Percentiles rank a stretch among this genome's conserved stretches.
These are phyloP conservation scores for Dendrocopos noguchii DNA, from an alignment of 2,113 vertebrate species.

Conservation along the genomic window DNA sequence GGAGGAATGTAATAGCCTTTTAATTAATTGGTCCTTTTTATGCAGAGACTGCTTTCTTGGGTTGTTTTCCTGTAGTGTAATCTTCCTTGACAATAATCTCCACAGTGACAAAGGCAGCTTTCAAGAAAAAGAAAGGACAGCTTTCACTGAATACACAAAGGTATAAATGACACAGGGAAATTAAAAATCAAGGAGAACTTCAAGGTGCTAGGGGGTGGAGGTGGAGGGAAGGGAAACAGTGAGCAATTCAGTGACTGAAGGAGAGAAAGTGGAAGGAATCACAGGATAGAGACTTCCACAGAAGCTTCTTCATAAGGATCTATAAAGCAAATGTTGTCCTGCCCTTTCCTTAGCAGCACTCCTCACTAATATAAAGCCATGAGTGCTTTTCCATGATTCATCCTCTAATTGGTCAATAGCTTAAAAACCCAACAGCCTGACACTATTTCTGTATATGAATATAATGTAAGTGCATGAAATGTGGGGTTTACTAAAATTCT, in stretches of 20 bases:
- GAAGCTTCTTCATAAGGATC: background rate
- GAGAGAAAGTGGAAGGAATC: background rate
- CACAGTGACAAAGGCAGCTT: background rate
- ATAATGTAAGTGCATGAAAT: background rate
- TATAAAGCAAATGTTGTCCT: background rate
- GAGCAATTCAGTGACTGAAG: background rate
- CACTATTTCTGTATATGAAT: background rate
- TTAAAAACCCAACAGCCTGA: background rate
- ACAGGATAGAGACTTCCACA: background rate
- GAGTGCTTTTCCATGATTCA: background rate
- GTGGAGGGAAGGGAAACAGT: background rate
- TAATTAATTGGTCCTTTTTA: background rate
- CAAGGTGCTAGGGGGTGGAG: background rate
- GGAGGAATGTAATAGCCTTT: background rate
- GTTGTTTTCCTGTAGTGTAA: background rate
- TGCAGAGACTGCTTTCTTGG: background rate
- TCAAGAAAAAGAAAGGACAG: background rate
- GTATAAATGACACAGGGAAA: background rate
- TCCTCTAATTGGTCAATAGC: background rate
- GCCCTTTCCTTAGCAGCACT: background rate
- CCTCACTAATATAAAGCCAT: background rate
- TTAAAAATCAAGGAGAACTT: slow-evolving; percentile 11
- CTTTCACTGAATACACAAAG: background rate
- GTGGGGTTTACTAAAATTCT: background rate
- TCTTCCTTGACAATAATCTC: background rate